phyloP scores from a whole-genome alignment of 2,888 invertebrate genomes.

The Alentia gelatinosa region DNA sequence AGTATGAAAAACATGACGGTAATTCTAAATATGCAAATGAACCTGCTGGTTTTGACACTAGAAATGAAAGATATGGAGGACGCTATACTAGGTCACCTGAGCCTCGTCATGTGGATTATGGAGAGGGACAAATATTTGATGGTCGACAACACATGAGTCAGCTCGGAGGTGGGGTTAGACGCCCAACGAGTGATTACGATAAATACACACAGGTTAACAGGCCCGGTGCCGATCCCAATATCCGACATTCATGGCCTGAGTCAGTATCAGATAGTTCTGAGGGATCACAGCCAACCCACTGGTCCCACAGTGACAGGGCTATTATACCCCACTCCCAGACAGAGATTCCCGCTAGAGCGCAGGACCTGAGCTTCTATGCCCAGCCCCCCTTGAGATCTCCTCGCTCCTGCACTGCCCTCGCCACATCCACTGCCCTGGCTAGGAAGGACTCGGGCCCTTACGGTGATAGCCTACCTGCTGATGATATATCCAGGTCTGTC shows the following conservation, averaged over 20 bases:
- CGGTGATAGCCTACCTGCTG: background rate
- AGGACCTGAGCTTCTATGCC: too few relatives aligned
- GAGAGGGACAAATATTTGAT: background rate
- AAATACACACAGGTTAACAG: slow-evolving; percentile 9
- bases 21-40: background rate
- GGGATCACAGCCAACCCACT: background rate
- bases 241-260: background rate
- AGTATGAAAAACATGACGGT: background rate
- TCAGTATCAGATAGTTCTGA: background rate
- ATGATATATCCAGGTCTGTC: background rate
- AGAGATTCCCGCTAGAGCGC: too few relatives aligned
- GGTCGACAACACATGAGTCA: background rate
- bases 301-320: background rate
- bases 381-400: background rate
- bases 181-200: background rate
- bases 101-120: background rate
- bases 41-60: background rate
- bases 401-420: slow-evolving; percentile 45
- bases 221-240: background rate
- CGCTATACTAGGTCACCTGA: background rate
- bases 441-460: background rate
- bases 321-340: background rate
- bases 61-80: background rate
- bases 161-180: background rate
- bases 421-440: slow-evolving; percentile 55